phyloP scores from a whole-genome alignment of 2,888 invertebrate genomes.

The Dimorphilus gyrociliatus region DNA sequence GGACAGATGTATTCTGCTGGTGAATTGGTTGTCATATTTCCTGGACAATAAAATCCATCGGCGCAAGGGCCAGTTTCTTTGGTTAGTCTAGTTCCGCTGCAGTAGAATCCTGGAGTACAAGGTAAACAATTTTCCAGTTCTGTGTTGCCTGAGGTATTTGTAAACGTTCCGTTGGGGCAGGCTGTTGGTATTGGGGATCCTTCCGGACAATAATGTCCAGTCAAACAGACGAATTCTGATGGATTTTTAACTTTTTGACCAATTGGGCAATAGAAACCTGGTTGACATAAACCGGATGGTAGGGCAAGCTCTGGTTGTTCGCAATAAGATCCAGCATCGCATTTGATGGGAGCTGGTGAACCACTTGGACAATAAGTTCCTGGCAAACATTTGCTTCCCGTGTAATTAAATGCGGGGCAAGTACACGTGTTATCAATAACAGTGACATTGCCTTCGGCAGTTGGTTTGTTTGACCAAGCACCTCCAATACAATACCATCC shows the following conservation, averaged over 20 bases:
- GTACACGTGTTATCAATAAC: slow-evolving; percentile 23
- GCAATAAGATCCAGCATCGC: slow-evolving; percentile 24
- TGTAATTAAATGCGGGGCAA: slow-evolving; percentile 23
- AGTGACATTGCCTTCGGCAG: slow-evolving; percentile 24
- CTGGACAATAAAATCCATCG: slow-evolving; percentile 29
- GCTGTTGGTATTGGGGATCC: slow-evolving; percentile 18
- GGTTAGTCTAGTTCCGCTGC: slow-evolving; percentile 19
- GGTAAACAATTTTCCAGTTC: slow-evolving; percentile 21
- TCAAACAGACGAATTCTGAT: slow-evolving; percentile 15
- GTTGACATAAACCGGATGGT: slow-evolving; percentile 22
- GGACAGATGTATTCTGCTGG: slow-evolving; percentile 21
- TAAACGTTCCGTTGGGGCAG: slow-evolving; percentile 27
- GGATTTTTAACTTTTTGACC: slow-evolving; percentile 20
- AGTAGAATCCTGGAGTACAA: slow-evolving; percentile 31
- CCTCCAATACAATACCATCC: slow-evolving; percentile 33
- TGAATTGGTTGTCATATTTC: slow-evolving; percentile 18
- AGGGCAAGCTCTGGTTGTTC: slow-evolving; percentile 19
- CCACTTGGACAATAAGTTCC: slow-evolving; percentile 27
- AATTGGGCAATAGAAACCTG: slow-evolving; percentile 27
- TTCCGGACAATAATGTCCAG: slow-evolving; percentile 24
- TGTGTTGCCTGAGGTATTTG: slow-evolving; percentile 23
- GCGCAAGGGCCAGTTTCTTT: slow-evolving; percentile 18
- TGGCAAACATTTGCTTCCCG: slow-evolving; percentile 28
- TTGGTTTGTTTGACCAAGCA: slow-evolving; percentile 16
- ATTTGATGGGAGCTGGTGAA: slow-evolving; percentile 19